These are phyloP conservation scores for Nymphicus hollandicus DNA, from an alignment of 2,113 vertebrate species.

Conservation along the genomic window DNA sequence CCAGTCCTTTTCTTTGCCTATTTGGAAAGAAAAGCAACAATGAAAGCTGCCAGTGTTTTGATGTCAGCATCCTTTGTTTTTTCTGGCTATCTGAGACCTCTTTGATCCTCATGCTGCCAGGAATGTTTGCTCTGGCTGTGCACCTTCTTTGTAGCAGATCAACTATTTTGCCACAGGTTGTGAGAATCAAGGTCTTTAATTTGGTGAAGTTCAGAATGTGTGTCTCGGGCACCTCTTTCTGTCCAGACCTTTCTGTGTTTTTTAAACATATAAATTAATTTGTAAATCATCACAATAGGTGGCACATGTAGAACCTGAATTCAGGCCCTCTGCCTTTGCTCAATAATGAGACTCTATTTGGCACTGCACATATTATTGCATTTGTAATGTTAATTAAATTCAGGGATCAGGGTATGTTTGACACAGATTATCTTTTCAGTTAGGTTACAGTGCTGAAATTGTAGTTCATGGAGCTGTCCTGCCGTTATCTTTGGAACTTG, in stretches of 20 bases:
- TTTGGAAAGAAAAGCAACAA: constrained; percentile 55
- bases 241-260: neutral
- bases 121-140: constrained; percentile 32
- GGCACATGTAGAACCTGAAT: neutral
- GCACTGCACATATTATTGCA: neutral
- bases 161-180: constrained; percentile 20
- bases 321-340: neutral
- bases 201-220: neutral
- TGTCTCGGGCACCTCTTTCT: neutral
- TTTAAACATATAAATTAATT: neutral
- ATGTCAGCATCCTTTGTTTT: constrained; percentile 60
- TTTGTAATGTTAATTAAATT: neutral
- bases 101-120: constrained; percentile 37
- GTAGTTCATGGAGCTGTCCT: neutral
- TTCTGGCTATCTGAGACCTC: constrained; percentile 47
- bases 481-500: neutral
- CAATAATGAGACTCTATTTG: neutral
- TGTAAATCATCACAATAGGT: neutral
- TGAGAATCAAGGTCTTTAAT: neutral
- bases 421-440: neutral
- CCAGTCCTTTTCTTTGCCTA: constrained; percentile 26
- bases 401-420: neutral
- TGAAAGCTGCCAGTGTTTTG: constrained; percentile 60
- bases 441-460: neutral
- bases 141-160: neutral